phyloP scores from a whole-genome alignment of 1,140 invertebrate genomes.

The Archivesica marissinica region DNA sequence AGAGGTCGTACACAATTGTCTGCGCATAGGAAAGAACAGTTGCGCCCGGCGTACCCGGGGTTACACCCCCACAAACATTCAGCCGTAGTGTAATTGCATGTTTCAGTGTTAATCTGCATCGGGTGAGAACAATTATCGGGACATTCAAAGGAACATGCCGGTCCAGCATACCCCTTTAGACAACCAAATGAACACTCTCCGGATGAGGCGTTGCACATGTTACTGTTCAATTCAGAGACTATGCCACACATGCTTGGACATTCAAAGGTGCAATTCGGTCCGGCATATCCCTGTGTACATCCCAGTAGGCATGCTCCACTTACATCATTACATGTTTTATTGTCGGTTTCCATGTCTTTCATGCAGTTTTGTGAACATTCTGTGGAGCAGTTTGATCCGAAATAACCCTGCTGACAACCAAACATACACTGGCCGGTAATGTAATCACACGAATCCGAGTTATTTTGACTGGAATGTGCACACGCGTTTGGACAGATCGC shows the following conservation, averaged over 20 bases:
- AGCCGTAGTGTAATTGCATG: not conserved
- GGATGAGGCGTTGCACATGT: not conserved
- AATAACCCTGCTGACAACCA: no score
- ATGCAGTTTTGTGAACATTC: no score
- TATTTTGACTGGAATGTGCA: no score
- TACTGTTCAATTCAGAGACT: no score
- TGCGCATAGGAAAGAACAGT: not conserved
- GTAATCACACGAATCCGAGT: no score
- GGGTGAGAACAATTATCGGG: not conserved
- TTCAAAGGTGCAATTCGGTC: slow-evolving; percentile 4
- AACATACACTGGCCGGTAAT: no score
- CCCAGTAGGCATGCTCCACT: not conserved
- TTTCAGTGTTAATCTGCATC: not conserved
- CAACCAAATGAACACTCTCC: not conserved
- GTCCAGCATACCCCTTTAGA: not conserved
- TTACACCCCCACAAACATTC: slow-evolving; percentile 5
- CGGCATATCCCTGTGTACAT: not conserved
- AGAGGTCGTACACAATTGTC: not conserved
- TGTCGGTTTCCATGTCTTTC: no score
- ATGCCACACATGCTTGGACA: slow-evolving; percentile 2
- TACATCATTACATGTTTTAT: not conserved
- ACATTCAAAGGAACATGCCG: not conserved
- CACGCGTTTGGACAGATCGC: no score
- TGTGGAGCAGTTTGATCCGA: no score
- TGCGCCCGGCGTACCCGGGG: not conserved